A percentile compares a stretch with the other conserved stretches of the same genome.
Evolutionary conservation across 2,113 vertebrate genomes (phyloP).

Genomic region (Dipodomys ordii): DNA sequence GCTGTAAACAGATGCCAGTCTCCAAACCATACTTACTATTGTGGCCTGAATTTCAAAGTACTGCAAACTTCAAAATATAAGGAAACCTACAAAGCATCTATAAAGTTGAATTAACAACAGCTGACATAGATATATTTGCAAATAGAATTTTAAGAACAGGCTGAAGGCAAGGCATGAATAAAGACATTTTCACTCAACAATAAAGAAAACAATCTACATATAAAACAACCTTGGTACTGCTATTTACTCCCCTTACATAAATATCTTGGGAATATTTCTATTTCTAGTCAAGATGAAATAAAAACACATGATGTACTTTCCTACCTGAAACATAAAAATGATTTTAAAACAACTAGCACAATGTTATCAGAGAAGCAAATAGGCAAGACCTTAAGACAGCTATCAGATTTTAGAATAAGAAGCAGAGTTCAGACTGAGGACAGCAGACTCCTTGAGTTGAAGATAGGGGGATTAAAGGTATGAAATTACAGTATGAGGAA

Average conservation of each 20-base stretch:
- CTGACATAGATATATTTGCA: not conserved
- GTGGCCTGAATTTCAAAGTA: not conserved
- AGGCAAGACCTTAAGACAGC: no score
- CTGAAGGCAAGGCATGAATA: not conserved
- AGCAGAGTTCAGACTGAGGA: no score
- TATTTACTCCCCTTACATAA: not conserved
- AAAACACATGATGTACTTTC: no score
- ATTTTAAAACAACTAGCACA: no score
- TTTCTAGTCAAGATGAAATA: no score
- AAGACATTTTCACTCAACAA: conserved; percentile 10
- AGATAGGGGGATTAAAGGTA: not conserved
- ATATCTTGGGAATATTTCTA: no score
- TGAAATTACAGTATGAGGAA: not conserved
- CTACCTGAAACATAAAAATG: no score
- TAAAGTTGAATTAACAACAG: not conserved
- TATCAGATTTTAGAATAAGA: no score
- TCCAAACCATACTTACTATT: not conserved
- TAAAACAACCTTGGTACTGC: not conserved
- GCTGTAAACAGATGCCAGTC: not conserved
- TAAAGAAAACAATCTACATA: not conserved
- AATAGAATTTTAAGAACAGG: not conserved
- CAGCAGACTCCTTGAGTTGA: not conserved
- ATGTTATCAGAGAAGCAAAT: no score
- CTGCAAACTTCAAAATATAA: not conserved
- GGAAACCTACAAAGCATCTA: not conserved